These are phyloP conservation scores for Psilopsiagon aymara DNA, from an alignment of 2,113 vertebrate species.

Conservation along the genomic window DNA sequence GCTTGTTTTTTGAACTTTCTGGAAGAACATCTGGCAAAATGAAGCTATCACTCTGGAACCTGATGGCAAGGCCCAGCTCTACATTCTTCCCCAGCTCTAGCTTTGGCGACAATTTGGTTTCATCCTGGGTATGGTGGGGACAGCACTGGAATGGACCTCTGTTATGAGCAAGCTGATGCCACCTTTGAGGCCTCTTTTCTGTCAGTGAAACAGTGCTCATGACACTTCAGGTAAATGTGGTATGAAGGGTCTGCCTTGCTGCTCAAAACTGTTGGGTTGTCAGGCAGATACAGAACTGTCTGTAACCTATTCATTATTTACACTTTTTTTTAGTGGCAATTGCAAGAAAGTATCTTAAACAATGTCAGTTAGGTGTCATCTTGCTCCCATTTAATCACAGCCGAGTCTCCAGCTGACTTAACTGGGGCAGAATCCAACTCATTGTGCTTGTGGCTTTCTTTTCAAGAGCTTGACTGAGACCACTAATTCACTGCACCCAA, in stretches of 20 bases:
- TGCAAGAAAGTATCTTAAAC: not conserved
- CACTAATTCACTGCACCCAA: not conserved
- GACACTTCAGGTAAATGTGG: not conserved
- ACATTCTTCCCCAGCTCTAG: not conserved
- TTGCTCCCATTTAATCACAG: not conserved
- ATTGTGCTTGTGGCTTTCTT: conserved; percentile 7
- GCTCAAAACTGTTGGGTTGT: not conserved
- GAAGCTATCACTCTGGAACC: not conserved
- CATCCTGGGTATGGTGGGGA: not conserved
- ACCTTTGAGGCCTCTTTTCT: not conserved
- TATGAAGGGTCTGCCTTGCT: not conserved
- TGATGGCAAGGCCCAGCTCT: not conserved
- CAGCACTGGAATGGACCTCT: not conserved
- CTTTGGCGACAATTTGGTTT: not conserved
- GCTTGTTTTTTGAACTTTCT: not conserved
- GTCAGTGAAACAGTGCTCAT: not conserved
- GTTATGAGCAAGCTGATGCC: not conserved
- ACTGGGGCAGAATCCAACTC: not conserved
- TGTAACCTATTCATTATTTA: not conserved
- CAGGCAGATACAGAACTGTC: not conserved
- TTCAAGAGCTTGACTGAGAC: not conserved
- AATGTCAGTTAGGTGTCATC: not conserved
- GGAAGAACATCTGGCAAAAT: not conserved
- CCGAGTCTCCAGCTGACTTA: not conserved
- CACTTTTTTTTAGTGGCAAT: not conserved